A percentile compares a stretch with the other conserved stretches of the same genome.
phyloP scores from a whole-genome alignment of 1,140 invertebrate species.

The Apis florea region DNA sequence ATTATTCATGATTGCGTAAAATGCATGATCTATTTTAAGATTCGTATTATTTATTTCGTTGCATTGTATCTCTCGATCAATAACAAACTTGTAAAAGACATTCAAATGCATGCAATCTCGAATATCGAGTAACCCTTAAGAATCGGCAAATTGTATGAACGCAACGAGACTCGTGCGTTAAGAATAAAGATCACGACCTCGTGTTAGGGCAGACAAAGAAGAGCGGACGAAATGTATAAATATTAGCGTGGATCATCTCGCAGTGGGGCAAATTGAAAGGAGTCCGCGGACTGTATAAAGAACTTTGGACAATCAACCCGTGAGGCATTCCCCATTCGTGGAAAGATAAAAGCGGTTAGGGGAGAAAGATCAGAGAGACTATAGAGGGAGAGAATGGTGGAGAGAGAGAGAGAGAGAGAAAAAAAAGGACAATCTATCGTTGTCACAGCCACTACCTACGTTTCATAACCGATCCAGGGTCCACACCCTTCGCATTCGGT shows the following conservation, averaged over 20 bases:
- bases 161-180: not conserved
- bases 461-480: conserved; percentile 21
- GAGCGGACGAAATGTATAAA: not conserved
- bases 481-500: conserved; percentile 18
- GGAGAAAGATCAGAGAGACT: conserved; percentile 16
- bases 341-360: conserved; percentile 35
- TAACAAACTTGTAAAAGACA: not conserved
- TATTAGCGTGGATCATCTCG: not conserved
- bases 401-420: not conserved
- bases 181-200: not conserved
- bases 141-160: not conserved
- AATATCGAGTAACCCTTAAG: not conserved
- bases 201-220: not conserved
- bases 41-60: not conserved
- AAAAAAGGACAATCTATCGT: conserved; percentile 41
- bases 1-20: too few species aligned
- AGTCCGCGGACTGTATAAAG: conserved; percentile 4
- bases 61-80: not conserved
- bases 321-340: not conserved
- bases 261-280: not conserved
- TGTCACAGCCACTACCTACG: conserved; percentile 13
- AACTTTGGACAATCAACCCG: conserved; percentile 35
- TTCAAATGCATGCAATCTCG: not conserved
- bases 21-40: not conserved
- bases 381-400: too few species aligned